A percentile compares a stretch with the other conserved stretches of the same genome.
Evolutionary conservation across 2,888 invertebrate genomes (phyloP).

Genomic region (Sphaerophoria taeniata): DNA sequence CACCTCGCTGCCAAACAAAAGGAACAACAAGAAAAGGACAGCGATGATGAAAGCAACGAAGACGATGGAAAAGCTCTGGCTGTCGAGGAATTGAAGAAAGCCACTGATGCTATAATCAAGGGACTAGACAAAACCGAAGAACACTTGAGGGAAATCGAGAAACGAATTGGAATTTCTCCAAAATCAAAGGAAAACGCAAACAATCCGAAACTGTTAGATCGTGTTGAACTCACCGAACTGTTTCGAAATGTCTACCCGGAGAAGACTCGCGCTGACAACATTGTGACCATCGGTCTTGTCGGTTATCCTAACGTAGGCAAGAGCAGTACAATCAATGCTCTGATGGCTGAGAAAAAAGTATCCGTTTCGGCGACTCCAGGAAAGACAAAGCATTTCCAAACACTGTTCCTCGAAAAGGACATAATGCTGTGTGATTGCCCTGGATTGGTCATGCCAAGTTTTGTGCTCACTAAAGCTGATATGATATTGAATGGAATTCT

Average conservation of each 20-base stretch:
- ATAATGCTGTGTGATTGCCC: slow-evolving; percentile 98
- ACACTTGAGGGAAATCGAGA: slow-evolving; percentile 84
- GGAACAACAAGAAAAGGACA: too few species aligned
- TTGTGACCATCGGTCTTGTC: slow-evolving; percentile 95
- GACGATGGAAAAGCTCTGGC: slow-evolving; percentile 62
- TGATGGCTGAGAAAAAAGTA: slow-evolving; percentile 92
- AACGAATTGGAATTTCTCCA: slow-evolving; percentile 83
- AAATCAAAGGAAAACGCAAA: slow-evolving; percentile 78
- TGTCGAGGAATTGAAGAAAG: slow-evolving; percentile 83
- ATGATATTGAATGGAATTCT: slow-evolving; percentile 97
- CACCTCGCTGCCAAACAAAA: neutral
- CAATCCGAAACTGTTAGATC: slow-evolving; percentile 83
- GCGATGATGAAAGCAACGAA: neutral
- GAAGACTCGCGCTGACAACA: slow-evolving; percentile 82
- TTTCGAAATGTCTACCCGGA: slow-evolving; percentile 86
- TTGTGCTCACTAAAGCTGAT: slow-evolving; percentile 96
- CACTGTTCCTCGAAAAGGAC: slow-evolving; percentile 90
- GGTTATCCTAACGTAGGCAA: slow-evolving; percentile 99
- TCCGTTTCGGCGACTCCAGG: slow-evolving; percentile 99
- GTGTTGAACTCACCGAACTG: slow-evolving; percentile 88
- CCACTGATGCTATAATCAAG: slow-evolving; percentile 84
- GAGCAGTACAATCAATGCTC: slow-evolving; percentile 98
- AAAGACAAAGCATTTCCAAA: slow-evolving; percentile 99
- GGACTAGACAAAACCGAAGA: slow-evolving; percentile 85
- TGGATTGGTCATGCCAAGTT: slow-evolving; percentile 98